phyloP scores from a whole-genome alignment of 1,140 invertebrate species.

The Apis florea region DNA sequence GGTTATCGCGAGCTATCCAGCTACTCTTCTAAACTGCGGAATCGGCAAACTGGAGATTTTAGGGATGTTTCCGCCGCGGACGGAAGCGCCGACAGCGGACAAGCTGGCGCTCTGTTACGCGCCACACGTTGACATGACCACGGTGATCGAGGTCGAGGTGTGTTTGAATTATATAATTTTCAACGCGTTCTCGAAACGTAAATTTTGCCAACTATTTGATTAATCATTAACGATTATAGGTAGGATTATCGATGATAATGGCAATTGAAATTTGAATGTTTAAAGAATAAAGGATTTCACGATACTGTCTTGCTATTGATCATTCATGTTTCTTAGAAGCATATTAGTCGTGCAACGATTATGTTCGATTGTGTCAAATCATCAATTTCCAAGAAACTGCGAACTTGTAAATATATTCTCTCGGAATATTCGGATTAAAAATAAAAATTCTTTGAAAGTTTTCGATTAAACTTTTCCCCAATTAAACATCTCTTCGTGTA shows the following conservation, averaged over 20 bases:
- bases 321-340: background rate
- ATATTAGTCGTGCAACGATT: constrained; percentile 3
- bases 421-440: too few species aligned
- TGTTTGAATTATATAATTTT: constrained; percentile 6
- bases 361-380: background rate
- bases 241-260: background rate
- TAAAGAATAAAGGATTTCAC: background rate
- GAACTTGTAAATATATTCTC: background rate
- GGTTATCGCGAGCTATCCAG: constrained; percentile 11
- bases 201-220: too few species aligned
- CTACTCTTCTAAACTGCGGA: constrained; percentile 8
- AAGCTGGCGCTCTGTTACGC: constrained; percentile 80
- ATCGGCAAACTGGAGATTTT: constrained; percentile 78
- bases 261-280: background rate
- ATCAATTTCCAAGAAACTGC: background rate
- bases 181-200: background rate
- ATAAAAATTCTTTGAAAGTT: too few species aligned
- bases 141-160: constrained; percentile 80
- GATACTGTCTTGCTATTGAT: too few species aligned
- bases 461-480: too few species aligned
- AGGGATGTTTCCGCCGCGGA: constrained; percentile 79
- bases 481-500: too few species aligned
- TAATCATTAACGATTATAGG: too few species aligned
- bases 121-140: constrained; percentile 79
- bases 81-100: constrained; percentile 78